Base-by-base conservation (phyloP, 2,797 vertebrate species). In the Tadarida brasiliensis region DNA sequence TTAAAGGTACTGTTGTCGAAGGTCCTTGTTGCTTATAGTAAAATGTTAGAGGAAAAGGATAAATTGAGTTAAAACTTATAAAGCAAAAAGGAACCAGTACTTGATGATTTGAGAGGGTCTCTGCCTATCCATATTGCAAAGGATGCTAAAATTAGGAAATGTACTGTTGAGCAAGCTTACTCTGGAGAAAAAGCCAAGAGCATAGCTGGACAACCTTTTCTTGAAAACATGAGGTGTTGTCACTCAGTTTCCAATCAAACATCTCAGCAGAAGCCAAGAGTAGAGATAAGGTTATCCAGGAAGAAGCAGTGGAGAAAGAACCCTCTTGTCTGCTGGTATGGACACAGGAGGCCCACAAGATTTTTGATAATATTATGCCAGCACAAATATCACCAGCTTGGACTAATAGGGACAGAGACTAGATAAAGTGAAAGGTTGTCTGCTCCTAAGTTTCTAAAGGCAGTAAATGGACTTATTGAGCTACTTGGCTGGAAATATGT, bases 111-210 rank as follows among this genome's bases (percentile, higher is more conserved):
- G 22, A 63, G 35, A 89, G 51, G 57, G 59, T 89, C 57, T 91
- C 4, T 12, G 28, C 49, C 56, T 71, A 67, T 63, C 49, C 67
- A 81, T 26, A 67, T 83, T 54, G 44, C 35, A 44, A 89, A 93
- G 67, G 35, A 71, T 78, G 82, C 68, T 90, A 82, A 73, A 81
- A 80, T 76, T 80, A 85, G 71, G 59, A 85, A 96, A 77, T 24
- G 67, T 19, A 24, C n/a, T 82, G 24, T 47, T 49, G 28, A 68
- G 22, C 94, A 57, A 88, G 28, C 26, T 54, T 90, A 17, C 77
- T 88, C 74, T 85, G 68, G 54, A 89, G 30, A 78, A 20, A 85
- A 91, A 73, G 6, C 44, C 7, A n/a, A 73, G 10, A 11, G 20
- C 56, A 2, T 49, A 49, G n/a, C 17, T 65, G 83, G 54, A 74